phyloP scores from a whole-genome alignment of 1,140 invertebrate genomes.

The Centruroides sculpturatus region DNA sequence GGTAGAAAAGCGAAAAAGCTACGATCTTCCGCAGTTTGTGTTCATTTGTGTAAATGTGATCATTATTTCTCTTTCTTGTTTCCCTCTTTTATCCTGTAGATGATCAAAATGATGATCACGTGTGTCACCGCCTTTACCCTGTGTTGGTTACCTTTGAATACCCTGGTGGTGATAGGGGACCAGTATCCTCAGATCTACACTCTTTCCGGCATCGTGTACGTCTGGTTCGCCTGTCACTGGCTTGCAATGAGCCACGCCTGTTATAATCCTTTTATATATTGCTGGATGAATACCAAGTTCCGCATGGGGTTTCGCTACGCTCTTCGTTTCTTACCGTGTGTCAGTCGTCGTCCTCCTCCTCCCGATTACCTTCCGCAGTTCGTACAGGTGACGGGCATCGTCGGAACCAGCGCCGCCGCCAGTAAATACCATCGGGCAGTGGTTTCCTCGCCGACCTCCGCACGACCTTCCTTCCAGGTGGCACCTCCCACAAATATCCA shows the following conservation, averaged over 20 bases:
- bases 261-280: too few species aligned
- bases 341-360: slow-evolving; percentile 45
- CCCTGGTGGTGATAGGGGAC: too few species aligned
- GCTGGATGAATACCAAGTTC: too few species aligned
- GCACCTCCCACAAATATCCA: too few species aligned
- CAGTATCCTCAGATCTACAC: too few species aligned
- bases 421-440: slow-evolving; percentile 46
- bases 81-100: slow-evolving; percentile 40
- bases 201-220: too few species aligned
- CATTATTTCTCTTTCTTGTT: neutral
- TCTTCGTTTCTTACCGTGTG: slow-evolving; percentile 31
- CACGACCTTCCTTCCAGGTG: slow-evolving; percentile 23
- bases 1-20: too few species aligned
- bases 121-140: slow-evolving; percentile 21
- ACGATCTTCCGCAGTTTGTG: too few species aligned
- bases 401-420: slow-evolving; percentile 23
- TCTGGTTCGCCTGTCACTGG: too few species aligned
- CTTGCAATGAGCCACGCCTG: too few species aligned
- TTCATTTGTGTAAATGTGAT: neutral
- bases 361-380: slow-evolving; percentile 40
- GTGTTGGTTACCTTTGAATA: too few species aligned
- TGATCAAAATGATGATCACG: slow-evolving; percentile 42
- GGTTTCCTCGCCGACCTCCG: slow-evolving; percentile 43
- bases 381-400: slow-evolving; percentile 24
- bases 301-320: too few species aligned